A percentile compares a stretch with the other conserved stretches of the same genome.
phyloP scores from a whole-genome alignment of 2,888 invertebrate species.

The Darwinula stevensoni region DNA sequence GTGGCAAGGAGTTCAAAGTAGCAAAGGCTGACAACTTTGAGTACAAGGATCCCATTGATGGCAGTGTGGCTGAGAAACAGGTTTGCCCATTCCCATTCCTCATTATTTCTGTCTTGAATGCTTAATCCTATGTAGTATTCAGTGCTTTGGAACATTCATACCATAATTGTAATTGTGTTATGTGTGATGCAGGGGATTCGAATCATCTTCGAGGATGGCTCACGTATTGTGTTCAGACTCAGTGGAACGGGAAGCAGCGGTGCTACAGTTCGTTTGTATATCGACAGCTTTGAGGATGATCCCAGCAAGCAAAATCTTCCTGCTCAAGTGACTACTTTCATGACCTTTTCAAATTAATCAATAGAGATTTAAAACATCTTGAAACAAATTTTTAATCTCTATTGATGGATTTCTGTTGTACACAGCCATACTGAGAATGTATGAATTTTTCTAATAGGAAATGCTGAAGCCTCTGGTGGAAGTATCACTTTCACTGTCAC shows the following conservation, averaged over 20 bases:
- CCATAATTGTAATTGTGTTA: background rate
- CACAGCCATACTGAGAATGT: background rate
- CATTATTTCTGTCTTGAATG: slow-evolving; percentile 3
- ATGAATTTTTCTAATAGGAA: slow-evolving; percentile 5
- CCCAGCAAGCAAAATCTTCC: slow-evolving; percentile 18
- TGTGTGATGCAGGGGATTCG: slow-evolving; percentile 41
- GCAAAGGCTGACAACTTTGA: slow-evolving; percentile 69
- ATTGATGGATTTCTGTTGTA: background rate
- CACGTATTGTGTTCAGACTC: slow-evolving; percentile 66
- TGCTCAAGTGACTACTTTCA: slow-evolving; percentile 21
- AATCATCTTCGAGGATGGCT: slow-evolving; percentile 76
- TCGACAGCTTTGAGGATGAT: slow-evolving; percentile 66
- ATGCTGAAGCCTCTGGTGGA: slow-evolving; percentile 4
- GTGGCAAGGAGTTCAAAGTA: slow-evolving; percentile 35
- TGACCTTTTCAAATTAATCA: background rate
- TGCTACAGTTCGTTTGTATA: slow-evolving; percentile 82
- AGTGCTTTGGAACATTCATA: too few relatives aligned
- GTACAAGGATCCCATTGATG: slow-evolving; percentile 84
- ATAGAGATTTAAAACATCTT: background rate
- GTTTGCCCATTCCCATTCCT: slow-evolving; percentile 18
- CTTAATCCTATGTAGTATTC: too few relatives aligned
- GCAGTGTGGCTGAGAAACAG: slow-evolving; percentile 61
- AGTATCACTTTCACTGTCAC: background rate
- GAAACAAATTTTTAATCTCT: background rate
- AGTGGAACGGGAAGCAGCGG: slow-evolving; percentile 96